Evolutionary conservation across 2,797 vertebrate species (phyloP).

Genomic region (Gambelia wislizenii): DNA sequence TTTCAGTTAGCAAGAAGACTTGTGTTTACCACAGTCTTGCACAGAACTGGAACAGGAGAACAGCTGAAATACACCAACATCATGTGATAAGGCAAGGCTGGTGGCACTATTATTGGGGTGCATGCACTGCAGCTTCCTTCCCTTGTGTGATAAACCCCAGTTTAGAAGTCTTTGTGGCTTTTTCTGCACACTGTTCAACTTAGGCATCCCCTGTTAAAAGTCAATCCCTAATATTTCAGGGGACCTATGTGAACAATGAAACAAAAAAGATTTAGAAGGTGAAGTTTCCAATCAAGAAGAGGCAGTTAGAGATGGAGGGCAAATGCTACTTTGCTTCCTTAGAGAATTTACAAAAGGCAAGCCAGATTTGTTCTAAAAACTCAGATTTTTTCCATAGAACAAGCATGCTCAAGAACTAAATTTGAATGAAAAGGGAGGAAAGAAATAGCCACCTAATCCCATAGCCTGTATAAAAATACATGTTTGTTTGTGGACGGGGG

Average conservation of each 20-base stretch:
- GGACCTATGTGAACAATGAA: background rate
- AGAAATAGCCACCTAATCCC: background rate
- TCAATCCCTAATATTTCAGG: background rate
- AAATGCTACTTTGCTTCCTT: background rate
- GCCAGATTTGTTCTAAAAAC: background rate
- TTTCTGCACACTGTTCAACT: background rate
- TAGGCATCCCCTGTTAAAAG: background rate
- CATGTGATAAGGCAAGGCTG: no score
- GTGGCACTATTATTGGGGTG: no score
- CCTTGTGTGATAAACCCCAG: no score
- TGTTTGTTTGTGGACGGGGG: background rate
- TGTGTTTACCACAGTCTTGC: no score
- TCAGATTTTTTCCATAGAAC: background rate
- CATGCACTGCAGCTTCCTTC: no score
- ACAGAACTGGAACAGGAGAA: no score
- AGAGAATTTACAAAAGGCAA: background rate
- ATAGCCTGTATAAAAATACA: background rate
- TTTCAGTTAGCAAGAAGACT: no score
- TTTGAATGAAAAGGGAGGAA: background rate
- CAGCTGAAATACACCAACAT: no score
- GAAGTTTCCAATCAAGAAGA: background rate
- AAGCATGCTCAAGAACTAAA: background rate
- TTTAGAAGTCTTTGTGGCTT: background rate
- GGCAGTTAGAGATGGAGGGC: background rate
- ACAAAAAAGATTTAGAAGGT: background rate